phyloP scores from a whole-genome alignment of 1,140 invertebrate genomes.

The Proctacanthus coquilletti region DNA sequence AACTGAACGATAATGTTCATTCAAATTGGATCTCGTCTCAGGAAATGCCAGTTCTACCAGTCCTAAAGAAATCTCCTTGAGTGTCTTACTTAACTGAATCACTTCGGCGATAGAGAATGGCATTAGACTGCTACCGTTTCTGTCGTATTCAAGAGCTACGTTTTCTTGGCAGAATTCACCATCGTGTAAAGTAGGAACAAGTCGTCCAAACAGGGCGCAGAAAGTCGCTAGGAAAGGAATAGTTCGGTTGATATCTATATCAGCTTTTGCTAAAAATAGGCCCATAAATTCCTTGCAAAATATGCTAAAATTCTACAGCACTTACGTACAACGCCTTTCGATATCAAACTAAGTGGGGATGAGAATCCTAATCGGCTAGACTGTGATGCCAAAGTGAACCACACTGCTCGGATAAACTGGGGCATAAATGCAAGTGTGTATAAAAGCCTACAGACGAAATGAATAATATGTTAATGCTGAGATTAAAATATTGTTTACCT shows the following conservation, averaged over 20 bases:
- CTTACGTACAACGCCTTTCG: conserved; percentile 29
- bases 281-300: conserved; percentile 55
- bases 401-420: conserved; percentile 63
- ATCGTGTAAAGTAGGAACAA: conserved; percentile 76
- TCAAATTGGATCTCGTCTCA: conserved; percentile 46
- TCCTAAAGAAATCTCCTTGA: conserved; percentile 72
- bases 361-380: conserved; percentile 30
- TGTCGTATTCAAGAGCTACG: conserved; percentile 22
- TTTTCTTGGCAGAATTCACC: conserved; percentile 56
- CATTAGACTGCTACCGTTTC: conserved; percentile 20
- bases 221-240: conserved; percentile 70
- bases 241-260: conserved; percentile 52
- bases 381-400: conserved; percentile 43
- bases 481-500: conserved; percentile 27
- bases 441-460: conserved; percentile 54
- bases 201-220: conserved; percentile 66
- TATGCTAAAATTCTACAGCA: conserved; percentile 49
- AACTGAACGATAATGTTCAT: conserved; percentile 28
- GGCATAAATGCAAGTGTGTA: conserved; percentile 77
- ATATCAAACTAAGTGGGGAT: conserved; percentile 23
- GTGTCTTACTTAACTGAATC: conserved; percentile 45
- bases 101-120: conserved; percentile 31
- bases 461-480: conserved; percentile 5
- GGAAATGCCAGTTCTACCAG: conserved; percentile 83
- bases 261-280: conserved; percentile 32